Base-by-base conservation (phyloP, 2,113 vertebrate genomes). In the Brachyhypopomus gauderio region DNA sequence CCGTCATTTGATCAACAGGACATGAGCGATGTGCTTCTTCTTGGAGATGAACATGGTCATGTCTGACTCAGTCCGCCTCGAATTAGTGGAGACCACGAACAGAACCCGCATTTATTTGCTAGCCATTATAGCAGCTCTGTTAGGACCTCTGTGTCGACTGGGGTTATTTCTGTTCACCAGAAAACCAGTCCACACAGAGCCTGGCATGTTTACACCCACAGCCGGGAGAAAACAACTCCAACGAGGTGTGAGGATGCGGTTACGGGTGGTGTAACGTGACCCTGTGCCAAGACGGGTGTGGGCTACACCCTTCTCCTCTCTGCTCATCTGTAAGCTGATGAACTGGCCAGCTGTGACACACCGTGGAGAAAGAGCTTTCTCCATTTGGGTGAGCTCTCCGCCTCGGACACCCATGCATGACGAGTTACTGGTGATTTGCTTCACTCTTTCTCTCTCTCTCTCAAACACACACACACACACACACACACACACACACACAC, bases 271-370 rank as follows among this genome's bases (percentile, higher is more conserved):
- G 52, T 38, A 78, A 5, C n/a, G 63, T 56, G 75, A 59, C 12
- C n/a, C 23, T 55, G 11, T 45, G 67, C 72, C 55, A 41, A 17
- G 8, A 48, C 19, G 36, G 69, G 74, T 59, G 64, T 55, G 41
- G 71, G 55, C 76, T 72, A 25, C 7, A 6, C 41, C 14, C 9
- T 78, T 75, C 45, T 5, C 30, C 52, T 66, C 63, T 1, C 64
- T 36, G 0, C 14, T 69, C 30, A 78, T 83, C 71, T 83, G 45
- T 75, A 72, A 81, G 85, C 78, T 84, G 63, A 84, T 71, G 83
- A 80, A 75, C 63, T 67, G 72, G 56, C 81, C 85, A 81, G 70
- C 75, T 86, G 81, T 81, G 74, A 55, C 64, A 75, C 71, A 77
- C 66, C 60, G 64, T 72, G 45, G 62, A 75, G 77, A 86, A 59